phyloP scores from a whole-genome alignment of 2,113 vertebrate genomes.

The Athene noctua region DNA sequence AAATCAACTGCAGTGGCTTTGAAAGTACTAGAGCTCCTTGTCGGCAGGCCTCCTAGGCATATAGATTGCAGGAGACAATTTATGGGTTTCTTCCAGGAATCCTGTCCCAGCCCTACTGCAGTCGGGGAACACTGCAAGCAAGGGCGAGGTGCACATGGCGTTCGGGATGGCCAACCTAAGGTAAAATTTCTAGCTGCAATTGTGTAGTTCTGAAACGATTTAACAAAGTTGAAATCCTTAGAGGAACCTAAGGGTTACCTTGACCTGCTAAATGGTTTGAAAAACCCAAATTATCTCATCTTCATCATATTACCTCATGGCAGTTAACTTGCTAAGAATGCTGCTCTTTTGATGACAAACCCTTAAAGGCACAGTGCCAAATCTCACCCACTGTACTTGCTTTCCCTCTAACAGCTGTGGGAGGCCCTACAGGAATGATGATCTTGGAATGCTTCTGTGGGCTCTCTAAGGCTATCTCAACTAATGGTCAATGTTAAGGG shows the following conservation, averaged over 20 bases:
- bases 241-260: constrained; percentile 1
- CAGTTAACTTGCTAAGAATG: constrained; percentile 17
- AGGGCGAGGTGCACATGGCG: rapidly evolving
- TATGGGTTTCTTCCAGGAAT: background rate
- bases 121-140: background rate
- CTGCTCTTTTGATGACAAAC: background rate
- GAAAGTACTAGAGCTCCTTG: background rate
- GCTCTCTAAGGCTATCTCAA: background rate
- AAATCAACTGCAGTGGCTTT: background rate
- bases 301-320: background rate
- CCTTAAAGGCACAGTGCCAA: constrained; percentile 18
- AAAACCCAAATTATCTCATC: constrained; percentile 3
- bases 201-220: background rate
- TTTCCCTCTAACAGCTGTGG: background rate
- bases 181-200: background rate
- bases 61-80: background rate
- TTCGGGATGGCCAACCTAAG: background rate
- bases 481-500: background rate
- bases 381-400: background rate
- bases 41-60: background rate
- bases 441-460: background rate
- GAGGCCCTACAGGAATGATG: background rate
- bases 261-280: background rate
- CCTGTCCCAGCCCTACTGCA: background rate
- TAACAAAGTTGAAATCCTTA: background rate